These are phyloP conservation scores for Lithophane ornitopus DNA, from an alignment of 2,888 invertebrate species.

Conservation along the genomic window DNA sequence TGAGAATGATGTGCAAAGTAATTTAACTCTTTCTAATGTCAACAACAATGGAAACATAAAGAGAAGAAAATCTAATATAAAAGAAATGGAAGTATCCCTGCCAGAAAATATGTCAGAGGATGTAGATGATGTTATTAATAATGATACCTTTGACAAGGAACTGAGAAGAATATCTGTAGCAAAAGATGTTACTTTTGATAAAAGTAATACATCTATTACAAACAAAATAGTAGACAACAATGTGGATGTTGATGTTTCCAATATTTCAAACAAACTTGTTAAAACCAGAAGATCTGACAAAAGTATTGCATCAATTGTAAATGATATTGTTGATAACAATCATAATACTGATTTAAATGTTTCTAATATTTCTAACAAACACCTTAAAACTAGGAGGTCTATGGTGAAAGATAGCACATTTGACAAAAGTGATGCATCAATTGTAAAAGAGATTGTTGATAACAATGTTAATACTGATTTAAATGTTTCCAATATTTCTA, in stretches of 20 bases:
- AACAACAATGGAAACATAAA: constrained; percentile 17
- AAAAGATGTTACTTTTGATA: constrained; percentile 45
- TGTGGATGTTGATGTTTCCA: constrained; percentile 8
- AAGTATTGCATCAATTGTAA: constrained; percentile 3
- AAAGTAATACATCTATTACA: constrained; percentile 21
- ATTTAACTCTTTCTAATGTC: constrained; percentile 21
- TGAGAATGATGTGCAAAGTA: constrained; percentile 17
- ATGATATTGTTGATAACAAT: constrained; percentile 9
- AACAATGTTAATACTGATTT: neutral
- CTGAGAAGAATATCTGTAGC: constrained; percentile 4
- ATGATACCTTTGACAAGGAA: constrained; percentile 20
- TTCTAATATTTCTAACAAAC: neutral
- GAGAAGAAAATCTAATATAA: constrained; percentile 46
- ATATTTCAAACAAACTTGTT: neutral
- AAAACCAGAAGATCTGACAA: constrained; percentile 25
- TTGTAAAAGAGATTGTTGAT: too few species aligned
- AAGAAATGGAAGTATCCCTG: constrained; percentile 14
- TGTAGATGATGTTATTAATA: neutral
- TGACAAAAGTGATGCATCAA: neutral
- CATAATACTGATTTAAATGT: neutral
- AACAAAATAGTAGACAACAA: constrained; percentile 10
- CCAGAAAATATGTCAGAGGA: neutral
- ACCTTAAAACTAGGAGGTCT: constrained; percentile 1
- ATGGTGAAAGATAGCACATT: constrained; percentile 7
- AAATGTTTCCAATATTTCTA: neutral